Conservation (phyloP, 2,888 invertebrate species). For the Drosophila buzzatii region DNA sequence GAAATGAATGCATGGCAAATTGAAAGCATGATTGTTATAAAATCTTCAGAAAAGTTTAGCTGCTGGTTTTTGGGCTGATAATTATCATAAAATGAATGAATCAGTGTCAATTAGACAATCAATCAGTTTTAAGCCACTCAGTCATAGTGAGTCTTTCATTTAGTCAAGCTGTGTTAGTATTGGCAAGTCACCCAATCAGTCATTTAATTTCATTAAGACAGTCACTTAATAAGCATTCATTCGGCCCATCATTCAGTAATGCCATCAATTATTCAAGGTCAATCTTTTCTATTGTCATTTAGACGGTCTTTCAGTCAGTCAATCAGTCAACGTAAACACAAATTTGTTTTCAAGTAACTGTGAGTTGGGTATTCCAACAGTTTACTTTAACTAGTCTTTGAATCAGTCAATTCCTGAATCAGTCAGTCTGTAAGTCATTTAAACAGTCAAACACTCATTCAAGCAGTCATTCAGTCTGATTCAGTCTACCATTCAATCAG, state of each 20-base stretch:
- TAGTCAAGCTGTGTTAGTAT: not conserved
- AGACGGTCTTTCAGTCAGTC: not conserved
- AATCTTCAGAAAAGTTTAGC: not conserved
- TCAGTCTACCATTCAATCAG: not conserved
- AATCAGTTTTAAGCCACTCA: too few species aligned
- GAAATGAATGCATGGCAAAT: not conserved
- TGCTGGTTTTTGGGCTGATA: not conserved
- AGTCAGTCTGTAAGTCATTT: not conserved
- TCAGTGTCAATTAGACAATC: not conserved
- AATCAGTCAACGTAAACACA: not conserved
- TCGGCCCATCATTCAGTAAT: not conserved
- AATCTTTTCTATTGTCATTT: not conserved
- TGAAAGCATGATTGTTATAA: not conserved
- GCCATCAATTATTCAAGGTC: not conserved
- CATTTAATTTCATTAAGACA: not conserved
- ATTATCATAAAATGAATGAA: not conserved
- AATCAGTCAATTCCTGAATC: not conserved
- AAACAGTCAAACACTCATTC: not conserved
- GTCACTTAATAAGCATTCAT: not conserved
- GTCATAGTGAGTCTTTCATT: not conserved
- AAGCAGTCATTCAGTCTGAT: constrained; percentile 3
- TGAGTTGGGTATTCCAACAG: not conserved
- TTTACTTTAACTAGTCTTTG: not conserved
- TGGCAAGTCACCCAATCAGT: not conserved
- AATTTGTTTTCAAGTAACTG: not conserved